Evolutionary conservation across 2,113 vertebrate genomes (phyloP), one percentile per base, ranked within the genome.

Genomic region (Archocentrus centrarchus): DNA sequence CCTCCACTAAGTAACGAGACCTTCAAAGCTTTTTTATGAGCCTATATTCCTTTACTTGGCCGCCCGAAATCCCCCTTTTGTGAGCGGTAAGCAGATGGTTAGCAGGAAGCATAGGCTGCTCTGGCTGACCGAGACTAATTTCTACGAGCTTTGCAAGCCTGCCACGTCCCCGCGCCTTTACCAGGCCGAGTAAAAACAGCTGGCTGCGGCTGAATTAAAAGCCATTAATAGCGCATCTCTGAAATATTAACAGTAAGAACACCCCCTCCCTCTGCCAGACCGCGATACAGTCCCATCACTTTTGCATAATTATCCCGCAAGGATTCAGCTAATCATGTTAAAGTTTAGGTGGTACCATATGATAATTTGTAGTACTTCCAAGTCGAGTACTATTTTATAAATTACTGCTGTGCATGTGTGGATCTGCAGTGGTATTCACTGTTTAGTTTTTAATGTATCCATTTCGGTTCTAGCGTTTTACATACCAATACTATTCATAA

Each of bases 41-140:
- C 88, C 90, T 81, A 61, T 96, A 94, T 94, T 92, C 93, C 92
- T 93, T 91, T 92, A 95, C 94, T 94, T 79, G 92, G 82, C 90
- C 37, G 82, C 80, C 88, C 95, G 96, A 98, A 98, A 98, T 98
- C 98, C 97, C 94, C 96, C 97, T 95, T 97, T 99, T 99, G 97
- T 98, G 96, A 94, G 96, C 96, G 96, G 95, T 96, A 97, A 97
- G 97, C 98, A 99, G 97, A 98, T 99, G 98, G 97, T 98, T 97
- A 97, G 97, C 97, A 98, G 97, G 97, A 98, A 98, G 97, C 97
- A 96, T 95, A 95, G 96, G 96, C 97, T 96, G 97, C 97, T 97
- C 97, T 90, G 94, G 88, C 95, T 98, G 97, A 99, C 97, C 98
- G 98, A 97, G 97, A 99, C 98, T 96, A 99, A 99, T 99, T 97